Conservation (phyloP, 2,888 invertebrate species). For the Monopis laevigella region DNA sequence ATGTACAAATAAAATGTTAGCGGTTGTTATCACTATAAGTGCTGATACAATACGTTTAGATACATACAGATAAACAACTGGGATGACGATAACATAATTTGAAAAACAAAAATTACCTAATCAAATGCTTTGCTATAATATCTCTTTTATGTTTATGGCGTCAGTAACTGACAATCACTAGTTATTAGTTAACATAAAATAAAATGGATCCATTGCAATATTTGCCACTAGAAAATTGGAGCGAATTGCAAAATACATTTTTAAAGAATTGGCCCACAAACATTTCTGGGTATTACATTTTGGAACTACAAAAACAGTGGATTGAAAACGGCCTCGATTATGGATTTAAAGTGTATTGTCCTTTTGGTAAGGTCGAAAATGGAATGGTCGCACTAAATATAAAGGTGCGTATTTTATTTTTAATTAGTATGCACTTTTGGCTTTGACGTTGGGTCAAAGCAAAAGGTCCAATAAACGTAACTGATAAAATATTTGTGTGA, state of each 20-base stretch:
- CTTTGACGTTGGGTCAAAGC: background rate
- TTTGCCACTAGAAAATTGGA: slow-evolving; percentile 9
- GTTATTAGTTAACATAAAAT: background rate
- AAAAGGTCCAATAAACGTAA: background rate
- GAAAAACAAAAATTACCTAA: too few relatives aligned
- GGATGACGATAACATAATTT: too few relatives aligned
- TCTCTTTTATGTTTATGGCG: too few relatives aligned
- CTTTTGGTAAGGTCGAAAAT: slow-evolving; percentile 18
- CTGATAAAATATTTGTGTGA: background rate
- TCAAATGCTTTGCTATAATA: too few relatives aligned
- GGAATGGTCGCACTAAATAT: slow-evolving; percentile 13
- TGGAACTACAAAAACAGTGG: slow-evolving; percentile 11
- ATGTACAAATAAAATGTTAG: too few relatives aligned
- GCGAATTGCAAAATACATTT: slow-evolving; percentile 9
- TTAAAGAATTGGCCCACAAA: slow-evolving; percentile 10
- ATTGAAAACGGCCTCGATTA: slow-evolving; percentile 16
- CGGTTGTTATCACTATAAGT: too few relatives aligned
- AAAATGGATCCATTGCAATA: slow-evolving; percentile 15
- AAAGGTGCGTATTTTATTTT: background rate
- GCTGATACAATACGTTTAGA: too few relatives aligned
- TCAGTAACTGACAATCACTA: background rate
- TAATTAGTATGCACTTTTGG: background rate
- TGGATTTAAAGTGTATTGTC: slow-evolving; percentile 19
- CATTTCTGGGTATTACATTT: slow-evolving; percentile 13
- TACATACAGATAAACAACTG: too few relatives aligned